Evolutionary conservation across 2,797 vertebrate genomes (phyloP).

Genomic region (Ptychadena robeensis): DNA sequence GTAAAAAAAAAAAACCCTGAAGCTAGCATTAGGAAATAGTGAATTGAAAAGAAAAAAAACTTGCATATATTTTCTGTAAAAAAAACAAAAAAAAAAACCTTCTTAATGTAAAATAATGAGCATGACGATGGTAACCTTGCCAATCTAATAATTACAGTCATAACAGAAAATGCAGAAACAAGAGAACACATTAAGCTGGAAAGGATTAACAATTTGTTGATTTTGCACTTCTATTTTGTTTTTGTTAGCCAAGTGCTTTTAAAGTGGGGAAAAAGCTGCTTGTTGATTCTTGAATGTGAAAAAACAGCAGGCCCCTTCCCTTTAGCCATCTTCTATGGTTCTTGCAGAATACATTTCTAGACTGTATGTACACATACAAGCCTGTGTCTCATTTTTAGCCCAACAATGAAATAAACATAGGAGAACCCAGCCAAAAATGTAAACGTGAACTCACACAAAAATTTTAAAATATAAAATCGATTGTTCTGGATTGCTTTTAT

Average conservation of each 20-base stretch:
- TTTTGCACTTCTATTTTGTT: slow-evolving; percentile 42
- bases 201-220: slow-evolving; percentile 43
- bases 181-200: slow-evolving; percentile 26
- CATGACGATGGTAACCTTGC: neutral
- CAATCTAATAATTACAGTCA: slow-evolving; percentile 36
- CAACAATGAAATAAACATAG: neutral
- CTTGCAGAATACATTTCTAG: slow-evolving; percentile 24
- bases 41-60: no score
- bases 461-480: no score
- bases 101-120: slow-evolving; percentile 23
- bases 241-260: slow-evolving; percentile 37
- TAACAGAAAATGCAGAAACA: slow-evolving; percentile 16
- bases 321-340: slow-evolving; percentile 4
- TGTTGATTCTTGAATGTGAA: slow-evolving; percentile 17
- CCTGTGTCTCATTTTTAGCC: neutral
- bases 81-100: neutral
- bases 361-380: slow-evolving; percentile 8
- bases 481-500: no score
- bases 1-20: neutral
- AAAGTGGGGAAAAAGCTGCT: slow-evolving; percentile 19
- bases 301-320: slow-evolving; percentile 26
- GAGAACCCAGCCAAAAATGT: neutral
- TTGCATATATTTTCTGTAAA: neutral
- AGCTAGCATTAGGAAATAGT: neutral
- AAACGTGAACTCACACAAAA: no score